phyloP scores from a whole-genome alignment of 2,113 vertebrate genomes.

The Nerophis ophidion region DNA sequence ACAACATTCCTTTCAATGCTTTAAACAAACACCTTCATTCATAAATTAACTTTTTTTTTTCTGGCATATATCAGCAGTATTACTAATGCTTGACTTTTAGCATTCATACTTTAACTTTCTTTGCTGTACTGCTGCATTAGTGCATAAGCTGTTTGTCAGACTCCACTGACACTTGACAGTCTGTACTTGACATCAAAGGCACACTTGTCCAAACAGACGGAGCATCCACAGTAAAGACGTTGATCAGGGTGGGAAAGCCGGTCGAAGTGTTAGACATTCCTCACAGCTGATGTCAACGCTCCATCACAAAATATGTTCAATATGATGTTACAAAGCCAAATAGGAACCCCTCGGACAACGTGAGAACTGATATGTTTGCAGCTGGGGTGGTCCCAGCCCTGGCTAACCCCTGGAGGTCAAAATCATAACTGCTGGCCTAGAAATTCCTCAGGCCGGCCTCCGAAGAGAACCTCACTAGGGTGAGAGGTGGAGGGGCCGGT shows the following conservation, averaged over 20 bases:
- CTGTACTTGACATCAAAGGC: constrained; percentile 39
- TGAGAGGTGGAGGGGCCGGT: constrained; percentile 23
- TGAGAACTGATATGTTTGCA: constrained; percentile 58
- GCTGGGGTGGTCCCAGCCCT: constrained; percentile 51
- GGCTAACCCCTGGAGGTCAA: constrained; percentile 29
- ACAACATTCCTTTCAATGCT: too few relatives aligned
- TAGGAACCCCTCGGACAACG: constrained; percentile 40
- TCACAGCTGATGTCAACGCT: constrained; percentile 58
- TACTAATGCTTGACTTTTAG: too few relatives aligned
- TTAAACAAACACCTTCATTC: too few relatives aligned
- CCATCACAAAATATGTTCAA: constrained; percentile 46
- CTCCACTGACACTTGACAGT: constrained; percentile 40
- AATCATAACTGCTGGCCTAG: constrained; percentile 9
- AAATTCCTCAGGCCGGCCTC: constrained; percentile 41
- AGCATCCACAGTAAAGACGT: constrained; percentile 5
- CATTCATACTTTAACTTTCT: too few relatives aligned
- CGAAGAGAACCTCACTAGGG: constrained; percentile 32
- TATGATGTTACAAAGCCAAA: constrained; percentile 56
- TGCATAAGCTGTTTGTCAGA: constrained; percentile 24
- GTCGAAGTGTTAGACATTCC: constrained; percentile 67
- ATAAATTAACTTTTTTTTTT: too few relatives aligned
- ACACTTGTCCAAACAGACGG: constrained; percentile 20
- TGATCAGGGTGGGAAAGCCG: constrained; percentile 55
- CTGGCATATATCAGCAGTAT: too few relatives aligned
- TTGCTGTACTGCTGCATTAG: too few relatives aligned